Percentiles rank a stretch among this genome's conserved stretches.
phyloP scores from a whole-genome alignment of 2,888 invertebrate species.

The Nomada fucata region DNA sequence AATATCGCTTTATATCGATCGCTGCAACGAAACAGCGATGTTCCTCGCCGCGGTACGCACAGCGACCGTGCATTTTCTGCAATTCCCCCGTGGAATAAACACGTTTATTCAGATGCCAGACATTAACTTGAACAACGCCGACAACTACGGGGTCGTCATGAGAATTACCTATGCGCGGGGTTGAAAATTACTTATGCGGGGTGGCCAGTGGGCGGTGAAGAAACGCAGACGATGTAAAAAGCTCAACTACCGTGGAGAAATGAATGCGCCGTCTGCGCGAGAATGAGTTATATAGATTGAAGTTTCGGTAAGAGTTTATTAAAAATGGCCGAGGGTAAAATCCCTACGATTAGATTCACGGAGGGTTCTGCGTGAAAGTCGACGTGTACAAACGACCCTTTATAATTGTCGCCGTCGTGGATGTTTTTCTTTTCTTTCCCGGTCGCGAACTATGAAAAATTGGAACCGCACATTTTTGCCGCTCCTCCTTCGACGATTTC shows the following conservation, averaged over 20 bases:
- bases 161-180: slow-evolving; percentile 71
- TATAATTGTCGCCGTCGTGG: slow-evolving; percentile 26
- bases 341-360: slow-evolving; percentile 3
- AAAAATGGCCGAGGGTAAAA: slow-evolving; percentile 57
- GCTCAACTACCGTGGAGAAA: slow-evolving; percentile 74
- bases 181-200: slow-evolving; percentile 72
- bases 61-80: slow-evolving; percentile 54
- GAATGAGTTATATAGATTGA: slow-evolving; percentile 69
- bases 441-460: slow-evolving; percentile 31
- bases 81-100: slow-evolving; percentile 59
- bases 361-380: slow-evolving; percentile 23
- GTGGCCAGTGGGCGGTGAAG: slow-evolving; percentile 64
- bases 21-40: slow-evolving; percentile 30
- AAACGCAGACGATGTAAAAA: slow-evolving; percentile 71
- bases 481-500: not conserved
- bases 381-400: slow-evolving; percentile 54
- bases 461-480: not conserved
- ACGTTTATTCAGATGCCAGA: slow-evolving; percentile 69
- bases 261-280: slow-evolving; percentile 70
- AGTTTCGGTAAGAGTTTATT: slow-evolving; percentile 66
- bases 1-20: slow-evolving; percentile 48
- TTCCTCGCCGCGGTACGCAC: slow-evolving; percentile 23
- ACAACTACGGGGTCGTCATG: slow-evolving; percentile 69
- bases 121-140: slow-evolving; percentile 68
- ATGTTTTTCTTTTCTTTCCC: slow-evolving; percentile 45